A percentile compares a stretch with the other conserved stretches of the same genome.
Evolutionary conservation across 1,140 invertebrate species (phyloP).

Genomic region (Sminthurides bifidus): DNA sequence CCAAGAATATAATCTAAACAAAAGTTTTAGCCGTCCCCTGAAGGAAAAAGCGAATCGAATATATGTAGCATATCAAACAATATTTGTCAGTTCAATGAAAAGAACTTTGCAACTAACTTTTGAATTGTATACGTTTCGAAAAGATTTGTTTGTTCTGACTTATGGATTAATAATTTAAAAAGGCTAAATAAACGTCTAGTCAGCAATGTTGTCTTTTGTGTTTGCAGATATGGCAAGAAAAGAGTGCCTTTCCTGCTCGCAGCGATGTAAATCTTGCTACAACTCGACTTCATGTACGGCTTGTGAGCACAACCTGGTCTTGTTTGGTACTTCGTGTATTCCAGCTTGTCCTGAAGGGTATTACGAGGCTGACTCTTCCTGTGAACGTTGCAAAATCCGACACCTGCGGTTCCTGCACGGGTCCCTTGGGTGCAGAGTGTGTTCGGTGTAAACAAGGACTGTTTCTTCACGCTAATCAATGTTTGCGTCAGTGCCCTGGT

Average conservation of each 20-base stretch:
- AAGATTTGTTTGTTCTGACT: no score
- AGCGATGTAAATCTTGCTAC: constrained; percentile 68
- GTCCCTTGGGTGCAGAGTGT: constrained; percentile 69
- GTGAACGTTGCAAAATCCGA: constrained; percentile 17
- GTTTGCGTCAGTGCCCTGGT: constrained; percentile 68
- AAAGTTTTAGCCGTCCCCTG: no score
- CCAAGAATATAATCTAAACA: no score
- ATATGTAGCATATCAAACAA: no score
- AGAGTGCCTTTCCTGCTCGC: constrained; percentile 63
- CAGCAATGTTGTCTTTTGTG: constrained; percentile 32
- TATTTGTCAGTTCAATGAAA: no score
- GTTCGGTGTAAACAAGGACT: constrained; percentile 63
- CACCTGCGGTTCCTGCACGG: constrained; percentile 50
- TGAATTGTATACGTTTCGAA: no score
- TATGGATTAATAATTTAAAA: no score
- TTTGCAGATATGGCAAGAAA: constrained; percentile 52
- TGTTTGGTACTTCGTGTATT: constrained; percentile 65
- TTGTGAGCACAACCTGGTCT: constrained; percentile 67
- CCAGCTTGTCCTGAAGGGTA: constrained; percentile 66
- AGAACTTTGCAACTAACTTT: no score
- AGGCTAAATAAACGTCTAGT: no score
- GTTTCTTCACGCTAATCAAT: constrained; percentile 65
- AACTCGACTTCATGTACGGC: constrained; percentile 65
- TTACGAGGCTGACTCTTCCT: constrained; percentile 50
- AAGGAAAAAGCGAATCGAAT: no score